Percentiles rank a stretch among this genome's conserved stretches.
These are phyloP conservation scores for Morinoia aosen DNA, from an alignment of 2,888 invertebrate genomes.

Conservation along the genomic window DNA sequence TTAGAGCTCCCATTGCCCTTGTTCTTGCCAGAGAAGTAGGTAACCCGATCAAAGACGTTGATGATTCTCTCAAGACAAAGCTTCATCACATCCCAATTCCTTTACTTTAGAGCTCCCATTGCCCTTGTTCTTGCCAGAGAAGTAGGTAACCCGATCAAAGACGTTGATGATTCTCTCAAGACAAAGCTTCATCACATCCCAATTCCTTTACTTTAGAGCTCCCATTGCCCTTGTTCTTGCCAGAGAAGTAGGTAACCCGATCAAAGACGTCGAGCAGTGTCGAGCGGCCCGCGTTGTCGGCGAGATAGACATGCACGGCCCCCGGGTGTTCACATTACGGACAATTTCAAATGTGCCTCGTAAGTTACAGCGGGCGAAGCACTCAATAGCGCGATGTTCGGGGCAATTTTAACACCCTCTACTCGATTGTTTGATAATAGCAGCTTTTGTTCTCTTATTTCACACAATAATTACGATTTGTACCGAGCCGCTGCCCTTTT, in stretches of 20 bases:
- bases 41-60: too few relatives aligned
- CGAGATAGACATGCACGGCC: constrained; percentile 7
- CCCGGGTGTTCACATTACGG: constrained; percentile 22
- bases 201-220: not conserved
- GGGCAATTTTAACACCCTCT: constrained; percentile 53
- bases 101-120: too few relatives aligned
- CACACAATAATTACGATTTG: constrained; percentile 55
- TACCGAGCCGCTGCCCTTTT: constrained; percentile 39
- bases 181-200: not conserved
- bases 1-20: not conserved
- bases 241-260: not conserved
- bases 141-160: not conserved
- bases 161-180: not conserved
- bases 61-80: too few relatives aligned
- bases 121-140: too few relatives aligned
- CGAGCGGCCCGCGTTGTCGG: not conserved
- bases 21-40: not conserved
- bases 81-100: too few relatives aligned
- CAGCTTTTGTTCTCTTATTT: constrained; percentile 54
- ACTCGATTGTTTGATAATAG: constrained; percentile 55
- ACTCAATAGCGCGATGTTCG: constrained; percentile 42
- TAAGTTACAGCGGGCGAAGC: constrained; percentile 40
- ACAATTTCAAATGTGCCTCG: constrained; percentile 31
- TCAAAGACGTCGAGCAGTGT: not conserved
- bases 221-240: too few relatives aligned